Evolutionary conservation across 2,113 vertebrate species (phyloP), one percentile per base, ranked within the genome.

Genomic region (Melanerpes aurifrons): DNA sequence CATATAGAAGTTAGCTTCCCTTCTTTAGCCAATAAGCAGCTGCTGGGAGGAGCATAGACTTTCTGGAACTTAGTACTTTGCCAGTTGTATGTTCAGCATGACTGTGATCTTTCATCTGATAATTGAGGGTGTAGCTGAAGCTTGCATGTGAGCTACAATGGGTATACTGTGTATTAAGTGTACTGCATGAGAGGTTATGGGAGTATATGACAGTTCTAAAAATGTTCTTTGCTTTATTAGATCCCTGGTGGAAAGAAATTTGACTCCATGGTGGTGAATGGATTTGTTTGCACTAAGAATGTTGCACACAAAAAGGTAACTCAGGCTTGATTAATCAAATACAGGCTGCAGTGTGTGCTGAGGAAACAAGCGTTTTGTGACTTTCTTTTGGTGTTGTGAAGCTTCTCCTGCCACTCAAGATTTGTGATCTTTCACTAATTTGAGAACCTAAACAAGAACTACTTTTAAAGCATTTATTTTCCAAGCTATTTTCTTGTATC

Each of bases 301-400:
- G 98, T 99, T 79, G 99, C 99, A 22, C 99, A 99, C 96, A 99
- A 99, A 96, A 99, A 99, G 99, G 99, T 99, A 97, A 89, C 20
- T 21, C 54, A 48, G 48, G 40, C 43, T 80, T 87, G 53, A 63
- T 73, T 92, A 63, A 71, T 86, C 2, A 14, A 59, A 16, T 82
- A 25, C 66, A 87, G 64, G 17, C 24, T 80, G 28, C 76, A 77
- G 32, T 17, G 45, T 2, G 2, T 73, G 35, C 35, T 59, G 61
- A 71, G 59, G 58, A 57, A 69, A 35, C 29, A 86, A 76, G 16
- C 24, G 24, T 63, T 21, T 14, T 80, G 35, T 62, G 53, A 40
- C 31, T 61, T 85, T 15, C 16, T 67, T 82, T 72, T 79, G 87
- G 35, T 59, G 53, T 69, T 1, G 0, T 77, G 28, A 75, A 72